These are phyloP conservation scores for Syngnathus floridae DNA, from an alignment of 2,113 vertebrate species.

Conservation along the genomic window DNA sequence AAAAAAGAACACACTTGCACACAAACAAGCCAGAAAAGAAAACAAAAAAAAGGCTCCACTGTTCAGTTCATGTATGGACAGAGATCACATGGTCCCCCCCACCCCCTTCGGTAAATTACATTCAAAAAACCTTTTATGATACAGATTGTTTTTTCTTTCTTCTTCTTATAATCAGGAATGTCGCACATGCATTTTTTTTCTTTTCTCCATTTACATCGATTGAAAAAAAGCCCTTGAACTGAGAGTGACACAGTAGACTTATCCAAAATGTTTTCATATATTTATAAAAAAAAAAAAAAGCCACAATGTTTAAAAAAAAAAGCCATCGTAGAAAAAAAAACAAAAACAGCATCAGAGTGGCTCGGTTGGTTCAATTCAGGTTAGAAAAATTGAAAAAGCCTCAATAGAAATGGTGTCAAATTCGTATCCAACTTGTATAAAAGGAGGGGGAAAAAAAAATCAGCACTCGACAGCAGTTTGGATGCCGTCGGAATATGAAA, in stretches of 20 bases:
- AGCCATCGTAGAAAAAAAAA: slow-evolving; percentile 43
- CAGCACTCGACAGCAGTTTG: slow-evolving; percentile 68
- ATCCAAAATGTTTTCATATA: slow-evolving; percentile 29
- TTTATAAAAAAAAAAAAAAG: slow-evolving; percentile 42
- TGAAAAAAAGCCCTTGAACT: slow-evolving; percentile 65
- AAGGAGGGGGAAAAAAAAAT: slow-evolving; percentile 11
- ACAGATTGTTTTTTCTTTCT: slow-evolving; percentile 45
- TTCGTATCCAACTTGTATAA: slow-evolving; percentile 37
- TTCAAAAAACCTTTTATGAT: slow-evolving; percentile 62
- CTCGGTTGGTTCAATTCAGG: slow-evolving; percentile 3
- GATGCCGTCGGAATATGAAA: slow-evolving; percentile 34
- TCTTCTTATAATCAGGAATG: slow-evolving; percentile 47
- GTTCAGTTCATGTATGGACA: slow-evolving; percentile 53
- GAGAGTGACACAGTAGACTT: slow-evolving; percentile 61
- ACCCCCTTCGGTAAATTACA: slow-evolving; percentile 63
- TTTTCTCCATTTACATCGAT: slow-evolving; percentile 57
- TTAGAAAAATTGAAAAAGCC: slow-evolving; percentile 52
- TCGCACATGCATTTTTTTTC: slow-evolving; percentile 62
- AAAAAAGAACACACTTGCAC: slow-evolving; percentile 22
- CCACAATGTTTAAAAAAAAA: slow-evolving; percentile 40
- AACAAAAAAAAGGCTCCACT: slow-evolving; percentile 38
- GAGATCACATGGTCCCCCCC: slow-evolving; percentile 55
- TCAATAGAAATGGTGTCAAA: slow-evolving; percentile 55
- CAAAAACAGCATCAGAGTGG: neutral
- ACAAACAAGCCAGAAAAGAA: neutral